phyloP scores from a whole-genome alignment of 2,113 vertebrate species.

The Centropristis striata region DNA sequence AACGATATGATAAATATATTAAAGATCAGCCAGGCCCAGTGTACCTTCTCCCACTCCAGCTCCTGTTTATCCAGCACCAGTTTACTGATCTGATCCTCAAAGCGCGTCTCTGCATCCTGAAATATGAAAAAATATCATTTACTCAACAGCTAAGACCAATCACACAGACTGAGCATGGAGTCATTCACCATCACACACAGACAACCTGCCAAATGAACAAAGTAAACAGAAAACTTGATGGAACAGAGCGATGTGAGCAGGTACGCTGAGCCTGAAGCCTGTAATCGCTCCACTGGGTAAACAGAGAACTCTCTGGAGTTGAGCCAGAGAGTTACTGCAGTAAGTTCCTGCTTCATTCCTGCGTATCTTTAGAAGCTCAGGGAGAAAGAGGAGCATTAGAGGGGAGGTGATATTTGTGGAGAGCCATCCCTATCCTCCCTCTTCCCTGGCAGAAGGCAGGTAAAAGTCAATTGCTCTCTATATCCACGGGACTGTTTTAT shows the following conservation, averaged over 20 bases:
- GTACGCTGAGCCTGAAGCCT: slow-evolving; percentile 1
- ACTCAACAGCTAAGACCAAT: background rate
- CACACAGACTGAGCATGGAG: background rate
- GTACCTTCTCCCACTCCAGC: slow-evolving; percentile 93
- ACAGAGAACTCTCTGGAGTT: slow-evolving; percentile 39
- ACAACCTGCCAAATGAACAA: slow-evolving; percentile 11
- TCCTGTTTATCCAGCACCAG: slow-evolving; percentile 94
- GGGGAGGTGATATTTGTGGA: slow-evolving; percentile 83
- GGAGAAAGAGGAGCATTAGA: slow-evolving; percentile 74
- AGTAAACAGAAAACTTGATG: background rate
- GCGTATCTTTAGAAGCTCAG: slow-evolving; percentile 57
- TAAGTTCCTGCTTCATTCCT: slow-evolving; percentile 61
- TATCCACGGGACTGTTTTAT: slow-evolving; percentile 84
- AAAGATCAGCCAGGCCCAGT: background rate
- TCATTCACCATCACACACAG: background rate
- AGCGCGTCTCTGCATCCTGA: slow-evolving; percentile 90
- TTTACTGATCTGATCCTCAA: slow-evolving; percentile 92
- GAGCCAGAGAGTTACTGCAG: slow-evolving; percentile 46
- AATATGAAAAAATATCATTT: background rate
- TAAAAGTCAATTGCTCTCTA: slow-evolving; percentile 86
- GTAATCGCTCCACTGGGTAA: background rate
- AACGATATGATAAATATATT: background rate
- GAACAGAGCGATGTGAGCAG: background rate
- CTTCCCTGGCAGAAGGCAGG: slow-evolving; percentile 74
- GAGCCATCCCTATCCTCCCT: slow-evolving; percentile 86